Evolutionary conservation across 1,140 invertebrate species (phyloP).

Genomic region (Mya arenaria): DNA sequence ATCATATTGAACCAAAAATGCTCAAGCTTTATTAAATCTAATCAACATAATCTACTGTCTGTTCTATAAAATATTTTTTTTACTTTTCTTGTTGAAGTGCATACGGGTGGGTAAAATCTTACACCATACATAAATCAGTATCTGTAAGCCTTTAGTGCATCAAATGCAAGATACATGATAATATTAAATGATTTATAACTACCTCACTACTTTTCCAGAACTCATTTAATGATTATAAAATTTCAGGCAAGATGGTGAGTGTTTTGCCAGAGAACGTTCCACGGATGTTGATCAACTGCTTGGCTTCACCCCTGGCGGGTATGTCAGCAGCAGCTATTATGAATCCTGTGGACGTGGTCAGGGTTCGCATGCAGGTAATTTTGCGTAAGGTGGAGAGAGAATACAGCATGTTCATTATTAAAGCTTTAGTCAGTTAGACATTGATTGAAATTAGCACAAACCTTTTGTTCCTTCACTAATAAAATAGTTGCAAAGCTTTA

Average conservation of each 20-base stretch:
- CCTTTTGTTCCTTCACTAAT: neutral
- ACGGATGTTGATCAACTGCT: constrained; percentile 90
- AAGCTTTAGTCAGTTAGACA: neutral
- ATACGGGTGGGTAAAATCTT: too few species aligned
- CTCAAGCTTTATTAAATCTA: neutral
- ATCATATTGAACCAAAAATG: too few species aligned
- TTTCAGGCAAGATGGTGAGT: constrained; percentile 56
- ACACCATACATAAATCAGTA: too few species aligned
- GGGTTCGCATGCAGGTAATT: constrained; percentile 92
- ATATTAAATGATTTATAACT: too few species aligned
- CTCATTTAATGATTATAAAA: too few species aligned
- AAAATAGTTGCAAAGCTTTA: too few species aligned
- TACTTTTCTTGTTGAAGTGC: too few species aligned
- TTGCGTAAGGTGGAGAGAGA: neutral
- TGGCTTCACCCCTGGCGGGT: constrained; percentile 94
- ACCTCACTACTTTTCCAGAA: too few species aligned
- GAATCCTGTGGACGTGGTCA: constrained; percentile 96
- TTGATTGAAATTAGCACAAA: neutral
- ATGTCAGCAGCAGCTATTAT: constrained; percentile 95
- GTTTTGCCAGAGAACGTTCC: constrained; percentile 86
- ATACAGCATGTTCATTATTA: neutral
- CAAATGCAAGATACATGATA: too few species aligned
- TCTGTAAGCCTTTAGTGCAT: too few species aligned
- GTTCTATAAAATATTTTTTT: too few species aligned
- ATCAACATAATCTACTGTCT: too few species aligned